Base-by-base conservation (phyloP, 2,113 vertebrate species). In the Xiphophorus hellerii region DNA sequence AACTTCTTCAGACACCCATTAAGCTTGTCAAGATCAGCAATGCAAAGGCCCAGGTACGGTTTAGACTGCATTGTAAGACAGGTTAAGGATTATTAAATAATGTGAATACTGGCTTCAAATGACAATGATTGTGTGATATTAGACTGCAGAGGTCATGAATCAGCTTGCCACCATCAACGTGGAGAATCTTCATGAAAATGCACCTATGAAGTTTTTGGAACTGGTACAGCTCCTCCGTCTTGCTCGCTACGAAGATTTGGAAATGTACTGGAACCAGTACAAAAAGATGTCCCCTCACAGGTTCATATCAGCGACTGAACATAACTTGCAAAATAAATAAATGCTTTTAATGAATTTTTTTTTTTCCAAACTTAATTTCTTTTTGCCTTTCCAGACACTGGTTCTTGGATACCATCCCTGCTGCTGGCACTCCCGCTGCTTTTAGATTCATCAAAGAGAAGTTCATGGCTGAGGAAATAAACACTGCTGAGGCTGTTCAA, bases 381-480 rank as follows among this genome's bases (percentile, higher is more conserved):
- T 64, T 72, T 79, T 29, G 25, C 1, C 84, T n/a, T 87, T 77
- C 60, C 70, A 97, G 96, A 86, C 87, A 87, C 14, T 94, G 93
- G 91, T 69, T 97, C 78, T 71, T 96, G 93, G 93, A 97, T 54
- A 60, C 94, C 25, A 73, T 96, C 15, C 84, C 94, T 69, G 82
- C 90, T 4, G 89, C 92, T 74, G 93, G 83, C 82, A 95, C 77
- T 76, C 69, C 86, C 73, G 82, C 15, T 11, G 85, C 93, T 0
- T 72, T 97, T 27, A 90, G 62, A 69, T 95, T 96, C 84, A 85
- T 96, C 84, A 94, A 92, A 66, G 90, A 92, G 4, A 95, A 90
- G 82, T 91, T 93, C 44, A 66, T 92, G 20, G 81, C 73, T 37
- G 78, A 89, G 77, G 92, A 95, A 9, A 48, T 97, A 12, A 83